Percentiles rank a stretch among this genome's conserved stretches.
These are phyloP conservation scores for Microcebus griseorufus DNA, from an alignment of 2,113 vertebrate species.

Conservation along the genomic window DNA sequence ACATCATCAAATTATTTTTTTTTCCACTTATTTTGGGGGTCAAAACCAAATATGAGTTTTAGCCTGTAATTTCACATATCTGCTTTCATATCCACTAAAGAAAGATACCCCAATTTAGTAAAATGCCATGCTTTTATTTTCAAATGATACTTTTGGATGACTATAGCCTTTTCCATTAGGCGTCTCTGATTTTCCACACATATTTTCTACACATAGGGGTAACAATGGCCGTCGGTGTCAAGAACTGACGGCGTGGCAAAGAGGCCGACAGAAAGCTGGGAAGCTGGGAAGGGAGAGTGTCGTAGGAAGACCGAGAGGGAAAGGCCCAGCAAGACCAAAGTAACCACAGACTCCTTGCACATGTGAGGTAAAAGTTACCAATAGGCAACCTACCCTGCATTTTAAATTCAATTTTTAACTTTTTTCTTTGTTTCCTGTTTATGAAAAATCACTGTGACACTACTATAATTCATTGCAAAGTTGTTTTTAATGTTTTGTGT, in stretches of 20 bases:
- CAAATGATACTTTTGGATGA: not conserved
- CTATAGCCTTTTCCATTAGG: not conserved
- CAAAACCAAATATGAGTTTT: conserved; percentile 23
- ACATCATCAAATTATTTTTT: not conserved
- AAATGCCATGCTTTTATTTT: conserved; percentile 32
- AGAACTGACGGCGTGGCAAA: not conserved
- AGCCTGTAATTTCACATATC: not conserved
- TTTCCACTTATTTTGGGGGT: not conserved
- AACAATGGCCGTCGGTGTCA: not conserved
- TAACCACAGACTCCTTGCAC: not conserved
- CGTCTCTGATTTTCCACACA: conserved; percentile 11
- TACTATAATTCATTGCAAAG: conserved; percentile 24
- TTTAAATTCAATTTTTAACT: not conserved
- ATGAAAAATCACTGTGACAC: not conserved
- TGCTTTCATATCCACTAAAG: not conserved
- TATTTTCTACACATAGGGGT: not conserved
- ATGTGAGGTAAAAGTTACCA: not conserved
- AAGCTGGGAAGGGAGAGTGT: not conserved
- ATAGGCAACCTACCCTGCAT: not conserved
- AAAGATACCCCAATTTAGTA: not conserved
- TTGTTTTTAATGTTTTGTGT: conserved; percentile 27
- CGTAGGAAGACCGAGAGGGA: not conserved
- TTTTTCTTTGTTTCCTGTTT: not conserved
- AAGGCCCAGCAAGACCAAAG: not conserved
- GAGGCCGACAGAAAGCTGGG: not conserved